phyloP scores from a whole-genome alignment of 2,113 vertebrate species.

The Eleginops maclovinus region DNA sequence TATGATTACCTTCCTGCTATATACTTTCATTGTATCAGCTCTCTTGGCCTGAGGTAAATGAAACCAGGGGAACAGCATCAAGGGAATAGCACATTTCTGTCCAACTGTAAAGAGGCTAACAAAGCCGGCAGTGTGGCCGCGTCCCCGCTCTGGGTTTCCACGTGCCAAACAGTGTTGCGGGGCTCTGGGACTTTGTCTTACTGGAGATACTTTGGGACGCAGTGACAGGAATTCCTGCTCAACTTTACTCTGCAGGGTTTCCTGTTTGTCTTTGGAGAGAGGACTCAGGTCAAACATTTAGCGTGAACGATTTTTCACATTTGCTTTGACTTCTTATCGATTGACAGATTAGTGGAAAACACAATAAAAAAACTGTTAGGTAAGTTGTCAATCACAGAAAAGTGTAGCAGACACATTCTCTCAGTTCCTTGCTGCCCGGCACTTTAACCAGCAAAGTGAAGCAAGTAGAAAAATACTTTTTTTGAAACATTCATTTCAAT shows the following conservation, averaged over 20 bases:
- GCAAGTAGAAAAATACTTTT: neutral
- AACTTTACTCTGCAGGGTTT: constrained; percentile 51
- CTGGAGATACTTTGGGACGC: constrained; percentile 48
- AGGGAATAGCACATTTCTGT: constrained; percentile 73
- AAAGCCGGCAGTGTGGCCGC: constrained; percentile 79
- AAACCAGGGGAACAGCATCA: constrained; percentile 68
- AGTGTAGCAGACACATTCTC: neutral
- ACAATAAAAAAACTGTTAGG: constrained; percentile 7
- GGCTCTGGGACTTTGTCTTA: constrained; percentile 49
- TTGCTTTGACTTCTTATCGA: constrained; percentile 40
- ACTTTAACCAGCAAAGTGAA: neutral
- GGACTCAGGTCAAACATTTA: constrained; percentile 39
- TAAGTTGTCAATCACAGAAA: constrained; percentile 33
- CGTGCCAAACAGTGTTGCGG: constrained; percentile 50
- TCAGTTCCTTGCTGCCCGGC: neutral
- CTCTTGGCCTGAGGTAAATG: constrained; percentile 80
- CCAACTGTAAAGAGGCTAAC: constrained; percentile 71
- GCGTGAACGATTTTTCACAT: constrained; percentile 32
- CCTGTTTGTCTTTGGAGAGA: constrained; percentile 58
- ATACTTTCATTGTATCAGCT: constrained; percentile 80
- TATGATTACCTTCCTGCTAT: constrained; percentile 78
- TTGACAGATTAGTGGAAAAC: constrained; percentile 11
- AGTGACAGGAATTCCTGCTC: constrained; percentile 58
- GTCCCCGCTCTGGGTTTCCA: constrained; percentile 45
- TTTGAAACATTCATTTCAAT: neutral